phyloP scores from a whole-genome alignment of 1,140 invertebrate species.

The Drosophila ironensis region DNA sequence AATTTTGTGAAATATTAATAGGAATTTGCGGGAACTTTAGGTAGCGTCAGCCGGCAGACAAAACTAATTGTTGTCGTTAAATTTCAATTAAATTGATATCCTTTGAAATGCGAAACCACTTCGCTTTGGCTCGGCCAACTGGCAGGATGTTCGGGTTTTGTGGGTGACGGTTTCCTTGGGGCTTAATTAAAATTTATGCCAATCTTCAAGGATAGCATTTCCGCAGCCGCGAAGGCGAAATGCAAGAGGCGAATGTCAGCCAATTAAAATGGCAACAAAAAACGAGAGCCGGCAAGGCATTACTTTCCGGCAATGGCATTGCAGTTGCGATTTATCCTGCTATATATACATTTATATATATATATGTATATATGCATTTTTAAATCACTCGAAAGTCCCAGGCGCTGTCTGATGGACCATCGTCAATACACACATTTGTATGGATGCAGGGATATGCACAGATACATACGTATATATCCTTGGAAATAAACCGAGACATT shows the following conservation, averaged over 20 bases:
- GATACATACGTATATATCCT: conserved; percentile 3
- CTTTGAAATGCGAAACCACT: background rate
- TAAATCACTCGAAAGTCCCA: conserved; percentile 9
- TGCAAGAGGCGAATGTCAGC: conserved; percentile 27
- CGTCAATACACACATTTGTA: conserved; percentile 16
- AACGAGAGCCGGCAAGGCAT: background rate
- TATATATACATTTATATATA: background rate
- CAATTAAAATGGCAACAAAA: conserved; percentile 45
- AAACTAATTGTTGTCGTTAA: too few relatives aligned
- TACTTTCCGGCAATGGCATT: background rate
- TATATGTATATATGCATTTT: background rate
- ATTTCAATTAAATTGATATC: background rate
- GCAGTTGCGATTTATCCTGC: background rate
- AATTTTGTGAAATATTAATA: too few relatives aligned
- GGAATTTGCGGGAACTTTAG: too few relatives aligned
- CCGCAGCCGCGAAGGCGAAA: conserved; percentile 16
- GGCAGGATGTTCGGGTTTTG: conserved; percentile 27
- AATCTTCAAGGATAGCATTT: conserved; percentile 21
- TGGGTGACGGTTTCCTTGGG: conserved; percentile 40
- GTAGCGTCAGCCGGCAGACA: too few relatives aligned
- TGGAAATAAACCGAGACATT: conserved; percentile 25
- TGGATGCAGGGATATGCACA: background rate
- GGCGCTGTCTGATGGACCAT: conserved; percentile 4
- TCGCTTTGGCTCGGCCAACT: conserved; percentile 38
- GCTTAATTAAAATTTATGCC: conserved; percentile 50